A percentile compares a stretch with the other conserved stretches of the same genome.
Evolutionary conservation across 2,888 invertebrate genomes (phyloP).

Genomic region (Panopea generosa): DNA sequence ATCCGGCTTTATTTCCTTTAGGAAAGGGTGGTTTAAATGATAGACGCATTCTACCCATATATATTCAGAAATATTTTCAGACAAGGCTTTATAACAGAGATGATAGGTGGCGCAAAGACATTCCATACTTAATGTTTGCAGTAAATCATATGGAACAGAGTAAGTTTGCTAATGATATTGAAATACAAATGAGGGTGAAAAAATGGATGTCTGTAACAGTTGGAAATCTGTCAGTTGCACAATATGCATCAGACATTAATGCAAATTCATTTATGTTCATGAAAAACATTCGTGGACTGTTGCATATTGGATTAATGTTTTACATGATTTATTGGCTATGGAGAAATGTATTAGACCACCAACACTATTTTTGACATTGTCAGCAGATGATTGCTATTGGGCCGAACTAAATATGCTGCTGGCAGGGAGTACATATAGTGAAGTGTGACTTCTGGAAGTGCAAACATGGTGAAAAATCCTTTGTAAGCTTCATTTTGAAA

Average conservation of each 20-base stretch:
- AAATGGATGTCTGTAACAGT: conserved; percentile 1
- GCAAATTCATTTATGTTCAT: no score
- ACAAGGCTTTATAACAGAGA: no score
- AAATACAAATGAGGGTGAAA: conserved; percentile 22
- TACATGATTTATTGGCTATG: no score
- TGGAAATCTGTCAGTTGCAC: conserved; percentile 7
- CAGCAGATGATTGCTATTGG: no score
- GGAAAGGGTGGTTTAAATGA: conserved; percentile 18
- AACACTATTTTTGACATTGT: no score
- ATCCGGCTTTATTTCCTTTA: conserved; percentile 26
- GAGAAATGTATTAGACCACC: no score
- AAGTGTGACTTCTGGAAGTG: conserved; percentile 8
- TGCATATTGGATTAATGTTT: no score
- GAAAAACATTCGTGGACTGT: conserved; percentile 31
- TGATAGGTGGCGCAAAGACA: conserved; percentile 28
- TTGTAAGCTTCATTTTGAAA: conserved; percentile 30
- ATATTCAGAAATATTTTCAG: conserved; percentile 11
- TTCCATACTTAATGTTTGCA: conserved; percentile 34
- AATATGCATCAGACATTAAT: no score
- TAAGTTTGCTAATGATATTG: conserved; percentile 15
- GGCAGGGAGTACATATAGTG: conserved; percentile 11
- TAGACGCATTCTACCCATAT: not conserved
- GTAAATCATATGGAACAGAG: conserved; percentile 30
- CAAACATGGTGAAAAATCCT: conserved; percentile 29
- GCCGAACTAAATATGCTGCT: no score